Conservation (phyloP, 1,140 invertebrate species). For the Drepana arcuata region DNA sequence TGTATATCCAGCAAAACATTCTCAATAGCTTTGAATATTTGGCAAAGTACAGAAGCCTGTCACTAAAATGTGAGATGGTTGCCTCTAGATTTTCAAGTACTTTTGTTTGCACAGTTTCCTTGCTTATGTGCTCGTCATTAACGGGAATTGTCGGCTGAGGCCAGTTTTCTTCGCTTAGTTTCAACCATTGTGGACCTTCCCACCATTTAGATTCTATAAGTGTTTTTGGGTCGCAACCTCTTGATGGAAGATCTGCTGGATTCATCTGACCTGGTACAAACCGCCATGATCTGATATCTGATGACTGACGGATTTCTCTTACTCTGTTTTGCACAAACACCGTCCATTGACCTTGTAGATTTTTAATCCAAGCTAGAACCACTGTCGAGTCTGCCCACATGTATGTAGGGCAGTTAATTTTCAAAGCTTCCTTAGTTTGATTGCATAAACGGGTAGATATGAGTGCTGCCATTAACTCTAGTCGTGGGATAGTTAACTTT, state of each 20-base stretch:
- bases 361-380: constrained; percentile 6
- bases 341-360: too few relatives aligned
- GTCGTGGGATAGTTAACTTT: constrained; percentile 6
- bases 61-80: too few relatives aligned
- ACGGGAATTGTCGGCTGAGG: not conserved
- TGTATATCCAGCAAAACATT: too few relatives aligned
- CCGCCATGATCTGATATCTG: constrained; percentile 5
- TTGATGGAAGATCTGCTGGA: constrained; percentile 7
- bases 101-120: too few relatives aligned
- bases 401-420: not conserved
- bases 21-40: too few relatives aligned
- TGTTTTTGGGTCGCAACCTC: constrained; percentile 5
- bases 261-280: constrained; percentile 6
- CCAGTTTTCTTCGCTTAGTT: not conserved
- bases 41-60: too few relatives aligned
- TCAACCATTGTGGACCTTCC: constrained; percentile 7
- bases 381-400: constrained; percentile 5
- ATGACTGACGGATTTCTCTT: constrained; percentile 9
- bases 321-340: constrained; percentile 11
- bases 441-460: not conserved
- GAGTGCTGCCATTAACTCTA: constrained; percentile 9
- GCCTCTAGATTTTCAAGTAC: too few relatives aligned
- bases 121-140: too few relatives aligned
- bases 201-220: constrained; percentile 1
- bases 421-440: constrained; percentile 1